A percentile compares a stretch with the other conserved stretches of the same genome.
Conservation (phyloP, 1,140 invertebrate genomes). For the Meteorus sp. region DNA sequence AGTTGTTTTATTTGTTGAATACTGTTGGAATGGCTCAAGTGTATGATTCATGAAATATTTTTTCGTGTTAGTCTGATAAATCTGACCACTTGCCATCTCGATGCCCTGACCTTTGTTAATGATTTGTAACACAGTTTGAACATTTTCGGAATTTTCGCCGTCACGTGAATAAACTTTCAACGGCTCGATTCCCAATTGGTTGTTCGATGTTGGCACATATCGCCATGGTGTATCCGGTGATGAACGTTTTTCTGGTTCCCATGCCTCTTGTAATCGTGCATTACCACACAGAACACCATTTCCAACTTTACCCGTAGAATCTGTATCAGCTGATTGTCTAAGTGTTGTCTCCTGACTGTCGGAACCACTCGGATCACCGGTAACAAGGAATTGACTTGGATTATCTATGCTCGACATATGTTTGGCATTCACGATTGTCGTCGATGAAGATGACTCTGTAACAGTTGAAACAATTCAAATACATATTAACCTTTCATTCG, state of each 20-base stretch:
- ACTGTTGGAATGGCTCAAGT: slow-evolving; percentile 50
- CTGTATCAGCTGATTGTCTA: slow-evolving; percentile 34
- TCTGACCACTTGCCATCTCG: slow-evolving; percentile 48
- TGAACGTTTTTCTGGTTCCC: slow-evolving; percentile 52
- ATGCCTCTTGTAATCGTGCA: slow-evolving; percentile 54
- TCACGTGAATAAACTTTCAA: slow-evolving; percentile 44
- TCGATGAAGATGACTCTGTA: slow-evolving; percentile 15
- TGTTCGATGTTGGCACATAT: slow-evolving; percentile 48
- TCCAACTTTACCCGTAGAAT: slow-evolving; percentile 40
- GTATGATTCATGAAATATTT: slow-evolving; percentile 57
- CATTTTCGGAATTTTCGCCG: slow-evolving; percentile 41
- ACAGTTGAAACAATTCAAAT: slow-evolving; percentile 1
- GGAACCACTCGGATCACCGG: slow-evolving; percentile 35
- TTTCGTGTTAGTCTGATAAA: slow-evolving; percentile 48
- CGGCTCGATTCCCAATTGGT: slow-evolving; percentile 43
- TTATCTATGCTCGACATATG: slow-evolving; percentile 40
- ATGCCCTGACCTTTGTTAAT: slow-evolving; percentile 54
- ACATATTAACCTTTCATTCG: slow-evolving; percentile 30
- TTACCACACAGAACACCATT: slow-evolving; percentile 54
- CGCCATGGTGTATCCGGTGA: slow-evolving; percentile 57
- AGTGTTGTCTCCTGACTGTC: slow-evolving; percentile 42
- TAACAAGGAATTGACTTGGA: slow-evolving; percentile 40
- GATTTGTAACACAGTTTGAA: slow-evolving; percentile 51
- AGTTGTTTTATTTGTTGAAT: slow-evolving; percentile 45
- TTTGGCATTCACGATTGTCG: slow-evolving; percentile 35